These are phyloP conservation scores for Hydropsyche tenuis DNA, from an alignment of 1,140 invertebrate genomes.

Conservation along the genomic window DNA sequence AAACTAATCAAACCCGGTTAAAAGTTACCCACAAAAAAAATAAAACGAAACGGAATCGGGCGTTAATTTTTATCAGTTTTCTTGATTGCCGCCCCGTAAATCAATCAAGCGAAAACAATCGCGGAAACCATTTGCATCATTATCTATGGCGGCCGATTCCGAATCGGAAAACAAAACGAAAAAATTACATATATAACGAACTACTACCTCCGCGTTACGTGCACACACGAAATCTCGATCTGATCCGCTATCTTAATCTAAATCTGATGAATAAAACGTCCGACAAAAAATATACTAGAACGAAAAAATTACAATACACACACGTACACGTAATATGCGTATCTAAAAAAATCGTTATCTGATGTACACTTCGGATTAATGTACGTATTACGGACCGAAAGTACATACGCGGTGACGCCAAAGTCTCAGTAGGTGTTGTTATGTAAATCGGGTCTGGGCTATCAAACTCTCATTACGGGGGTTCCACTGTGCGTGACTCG, in stretches of 20 bases:
- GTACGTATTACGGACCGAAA: conserved; percentile 23
- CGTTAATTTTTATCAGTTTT: too few species aligned
- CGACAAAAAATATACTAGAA: not conserved
- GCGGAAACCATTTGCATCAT: not conserved
- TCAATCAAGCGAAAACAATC: conserved; percentile 18
- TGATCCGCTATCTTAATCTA: conserved; percentile 33
- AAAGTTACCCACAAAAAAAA: too few species aligned
- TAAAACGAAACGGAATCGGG: too few species aligned
- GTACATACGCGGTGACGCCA: not conserved
- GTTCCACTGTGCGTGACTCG: conserved; percentile 31
- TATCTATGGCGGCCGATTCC: not conserved
- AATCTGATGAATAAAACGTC: conserved; percentile 37
- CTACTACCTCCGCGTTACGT: conserved; percentile 1
- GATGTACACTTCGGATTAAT: conserved; percentile 37
- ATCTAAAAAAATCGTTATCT: conserved; percentile 17
- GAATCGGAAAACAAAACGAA: not conserved
- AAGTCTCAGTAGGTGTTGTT: conserved; percentile 37
- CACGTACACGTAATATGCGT: not conserved
- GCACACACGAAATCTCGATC: conserved; percentile 16
- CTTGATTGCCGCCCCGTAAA: not conserved
- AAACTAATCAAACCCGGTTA: not conserved
- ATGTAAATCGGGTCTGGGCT: conserved; percentile 43
- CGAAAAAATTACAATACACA: conserved; percentile 5
- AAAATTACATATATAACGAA: not conserved
- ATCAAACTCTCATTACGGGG: conserved; percentile 45